These are phyloP conservation scores for Ectropis crepuscularia DNA, from an alignment of 2,888 invertebrate genomes.

Conservation along the genomic window DNA sequence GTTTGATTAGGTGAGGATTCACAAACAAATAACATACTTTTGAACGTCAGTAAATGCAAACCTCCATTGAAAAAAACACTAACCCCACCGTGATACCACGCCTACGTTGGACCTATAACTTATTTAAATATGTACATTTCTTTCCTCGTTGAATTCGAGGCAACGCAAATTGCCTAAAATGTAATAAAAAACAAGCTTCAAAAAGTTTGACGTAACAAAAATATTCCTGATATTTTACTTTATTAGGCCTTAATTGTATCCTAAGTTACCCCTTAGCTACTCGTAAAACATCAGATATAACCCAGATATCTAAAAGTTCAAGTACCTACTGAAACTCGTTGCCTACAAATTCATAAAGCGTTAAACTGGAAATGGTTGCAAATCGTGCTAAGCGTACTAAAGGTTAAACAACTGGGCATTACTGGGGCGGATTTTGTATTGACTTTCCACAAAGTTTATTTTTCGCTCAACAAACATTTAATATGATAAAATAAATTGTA, in stretches of 20 bases:
- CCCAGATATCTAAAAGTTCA: conserved; percentile 30
- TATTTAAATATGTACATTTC: not conserved
- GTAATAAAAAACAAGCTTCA: not conserved
- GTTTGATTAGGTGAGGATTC: no score
- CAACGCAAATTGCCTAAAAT: not conserved
- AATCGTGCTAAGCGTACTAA: conserved; percentile 36
- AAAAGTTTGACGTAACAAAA: not conserved
- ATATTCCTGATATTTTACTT: not conserved
- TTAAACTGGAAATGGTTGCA: conserved; percentile 30
- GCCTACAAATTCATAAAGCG: conserved; percentile 35
- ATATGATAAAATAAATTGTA: not conserved
- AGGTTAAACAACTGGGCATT: conserved; percentile 35
- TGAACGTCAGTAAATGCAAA: no score
- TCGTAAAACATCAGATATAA: conserved; percentile 24
- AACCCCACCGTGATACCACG: no score
- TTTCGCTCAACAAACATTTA: not conserved
- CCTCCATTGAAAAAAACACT: no score
- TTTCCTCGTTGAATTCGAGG: not conserved
- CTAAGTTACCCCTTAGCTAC: conserved; percentile 6
- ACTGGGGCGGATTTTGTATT: conserved; percentile 7
- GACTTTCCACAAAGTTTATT: conserved; percentile 1
- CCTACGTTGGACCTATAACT: no score
- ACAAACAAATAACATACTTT: no score
- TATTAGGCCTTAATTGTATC: conserved; percentile 1
- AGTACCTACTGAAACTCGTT: conserved; percentile 23